These are phyloP conservation scores for Butorides virescens DNA, from an alignment of 2,113 vertebrate genomes.

Conservation along the genomic window DNA sequence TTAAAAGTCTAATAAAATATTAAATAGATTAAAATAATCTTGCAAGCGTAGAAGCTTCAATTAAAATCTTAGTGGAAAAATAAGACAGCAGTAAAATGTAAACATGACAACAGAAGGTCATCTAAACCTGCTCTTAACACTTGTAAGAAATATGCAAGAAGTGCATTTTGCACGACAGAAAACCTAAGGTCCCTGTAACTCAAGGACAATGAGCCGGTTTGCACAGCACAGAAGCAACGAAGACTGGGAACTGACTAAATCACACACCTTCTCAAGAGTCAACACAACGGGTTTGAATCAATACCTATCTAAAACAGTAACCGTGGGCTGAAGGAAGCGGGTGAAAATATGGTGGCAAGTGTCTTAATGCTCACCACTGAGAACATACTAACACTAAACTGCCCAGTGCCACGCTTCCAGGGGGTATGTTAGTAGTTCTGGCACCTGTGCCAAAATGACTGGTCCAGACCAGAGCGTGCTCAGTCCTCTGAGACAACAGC, in stretches of 20 bases:
- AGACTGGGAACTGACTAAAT: neutral
- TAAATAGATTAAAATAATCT: neutral
- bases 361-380: neutral
- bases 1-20: neutral
- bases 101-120: neutral
- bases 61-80: neutral
- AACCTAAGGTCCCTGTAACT: neutral
- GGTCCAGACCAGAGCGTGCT: fast-evolving
- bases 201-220: neutral
- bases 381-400: neutral
- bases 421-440: neutral
- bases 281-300: fast-evolving
- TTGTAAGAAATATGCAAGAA: neutral
- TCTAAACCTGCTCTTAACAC: neutral
- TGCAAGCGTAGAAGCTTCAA: neutral
- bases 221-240: neutral
- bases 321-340: neutral
- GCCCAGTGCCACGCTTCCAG: too few species aligned
- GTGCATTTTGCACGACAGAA: neutral
- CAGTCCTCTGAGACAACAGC: neutral
- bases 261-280: neutral
- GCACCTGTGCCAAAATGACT: fast-evolving
- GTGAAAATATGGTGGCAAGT: neutral
- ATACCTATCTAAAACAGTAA: neutral
- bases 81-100: neutral